These are phyloP conservation scores for Serranus cabrilla DNA, from an alignment of 2,797 vertebrate species.

Conservation along the genomic window DNA sequence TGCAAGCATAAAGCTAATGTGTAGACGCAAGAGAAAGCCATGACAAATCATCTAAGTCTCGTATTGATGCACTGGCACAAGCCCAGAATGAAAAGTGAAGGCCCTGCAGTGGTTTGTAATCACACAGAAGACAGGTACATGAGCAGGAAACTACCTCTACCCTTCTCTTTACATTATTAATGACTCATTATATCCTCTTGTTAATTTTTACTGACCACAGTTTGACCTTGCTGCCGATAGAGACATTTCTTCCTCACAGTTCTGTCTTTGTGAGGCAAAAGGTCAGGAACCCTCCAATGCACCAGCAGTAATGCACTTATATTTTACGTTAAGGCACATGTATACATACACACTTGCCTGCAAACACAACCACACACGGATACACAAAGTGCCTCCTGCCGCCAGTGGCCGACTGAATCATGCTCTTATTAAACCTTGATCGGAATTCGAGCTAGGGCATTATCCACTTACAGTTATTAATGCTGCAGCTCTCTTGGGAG, in stretches of 20 bases:
- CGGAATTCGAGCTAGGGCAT: conserved; percentile 86
- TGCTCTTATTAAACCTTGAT: conserved; percentile 86
- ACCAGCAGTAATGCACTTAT: conserved; percentile 55
- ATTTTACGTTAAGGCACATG: conserved; percentile 32
- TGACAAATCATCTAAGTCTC: conserved; percentile 25
- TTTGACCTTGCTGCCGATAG: conserved; percentile 23
- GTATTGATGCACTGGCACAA: conserved; percentile 15
- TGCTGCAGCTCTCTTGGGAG: conserved; percentile 83
- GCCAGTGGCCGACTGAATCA: conserved; percentile 79
- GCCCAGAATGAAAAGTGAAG: conserved; percentile 13
- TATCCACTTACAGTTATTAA: conserved; percentile 90
- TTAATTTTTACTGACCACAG: conserved; percentile 56
- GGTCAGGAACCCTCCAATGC: conserved; percentile 47
- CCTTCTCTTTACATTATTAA: conserved; percentile 43
- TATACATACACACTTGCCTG: conserved; percentile 15
- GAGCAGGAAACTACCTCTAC: conserved; percentile 17
- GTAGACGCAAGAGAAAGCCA: conserved; percentile 22
- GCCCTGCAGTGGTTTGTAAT: conserved; percentile 9
- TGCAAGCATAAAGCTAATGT: conserved; percentile 8
- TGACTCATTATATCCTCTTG: conserved; percentile 35
- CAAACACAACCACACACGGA: conserved; percentile 17
- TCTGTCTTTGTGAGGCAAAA: conserved; percentile 46
- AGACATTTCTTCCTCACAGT: conserved; percentile 30
- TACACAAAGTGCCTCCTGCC: conserved; percentile 65
- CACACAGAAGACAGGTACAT: conserved; percentile 19